Base-by-base conservation (phyloP, 2,888 invertebrate genomes). In the Harpagoxenus sublaevis region DNA sequence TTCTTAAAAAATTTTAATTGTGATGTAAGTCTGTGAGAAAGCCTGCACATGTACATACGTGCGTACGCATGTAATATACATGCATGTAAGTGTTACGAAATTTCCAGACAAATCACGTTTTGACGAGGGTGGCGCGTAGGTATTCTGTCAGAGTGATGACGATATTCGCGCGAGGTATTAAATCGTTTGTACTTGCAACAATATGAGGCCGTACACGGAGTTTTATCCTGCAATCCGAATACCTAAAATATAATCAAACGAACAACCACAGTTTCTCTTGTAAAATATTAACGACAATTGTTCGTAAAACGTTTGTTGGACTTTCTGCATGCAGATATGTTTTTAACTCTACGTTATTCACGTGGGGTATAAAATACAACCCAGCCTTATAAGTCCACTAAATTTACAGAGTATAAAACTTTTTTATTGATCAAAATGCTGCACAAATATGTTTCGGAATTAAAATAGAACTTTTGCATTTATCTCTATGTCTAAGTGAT, bases 51-150 rank as follows among this genome's bases (percentile, higher is more conserved):
- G 23, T 35, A n/a, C n/a, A n/a, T n/a, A 10, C 35, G 12, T 9
- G 10, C 62, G 28, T 18, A 45, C 5, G 39, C 53, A 66, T 70
- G 55, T 81, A 84, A 83, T 48, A 12, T 5, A 23, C 23, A 23
- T 23, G 23, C 23, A 23, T 23, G 23, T 23, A 31, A 74, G 83
- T 83, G 84, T 35, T 87, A 79, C 78, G 55, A 84, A 84, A 87
- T 65, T 55, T 31, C 31, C 77, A 73, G 42, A 23, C 48, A 3
- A 28, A 68, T 71, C 35, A 28, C 53, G n/a, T 63, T 63, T 35
- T 48, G 39, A 68, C 35, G 70, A 77, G 42, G 42, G 42, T 77
- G 18, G 8, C 12, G 28, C 15, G 15, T 75, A 45, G 23, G 23
- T 23, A 23, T 23, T 74, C 66, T 51, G 51, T 77, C 66, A 42